phyloP scores from a whole-genome alignment of 2,797 vertebrate species.

The Rhabdomys pumilio region DNA sequence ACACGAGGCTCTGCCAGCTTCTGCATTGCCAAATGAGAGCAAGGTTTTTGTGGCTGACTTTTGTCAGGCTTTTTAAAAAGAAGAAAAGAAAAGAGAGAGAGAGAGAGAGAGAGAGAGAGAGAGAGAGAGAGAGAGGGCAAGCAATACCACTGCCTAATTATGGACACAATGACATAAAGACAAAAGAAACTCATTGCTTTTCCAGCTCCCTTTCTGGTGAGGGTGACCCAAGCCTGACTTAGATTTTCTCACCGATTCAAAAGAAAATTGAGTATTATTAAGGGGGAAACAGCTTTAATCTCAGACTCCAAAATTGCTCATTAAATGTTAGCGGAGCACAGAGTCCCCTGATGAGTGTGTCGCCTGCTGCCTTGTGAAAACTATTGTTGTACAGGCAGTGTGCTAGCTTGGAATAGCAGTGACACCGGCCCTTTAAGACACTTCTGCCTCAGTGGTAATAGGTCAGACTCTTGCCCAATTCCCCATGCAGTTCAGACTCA shows the following conservation, averaged over 20 bases:
- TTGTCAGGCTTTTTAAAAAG: conserved; percentile 21
- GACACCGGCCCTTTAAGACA: not conserved
- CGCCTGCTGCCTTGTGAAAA: conserved; percentile 25
- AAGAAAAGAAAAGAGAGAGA: not conserved
- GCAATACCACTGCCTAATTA: conserved; percentile 56
- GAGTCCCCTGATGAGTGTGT: not conserved
- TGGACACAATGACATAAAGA: not conserved
- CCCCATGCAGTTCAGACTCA: not conserved
- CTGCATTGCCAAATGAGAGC: not conserved
- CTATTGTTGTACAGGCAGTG: not conserved
- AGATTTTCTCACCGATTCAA: conserved; percentile 45
- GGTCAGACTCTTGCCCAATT: not conserved
- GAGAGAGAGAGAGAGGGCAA: not conserved
- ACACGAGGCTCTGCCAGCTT: not conserved
- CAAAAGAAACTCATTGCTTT: conserved; percentile 24
- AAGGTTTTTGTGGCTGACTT: conserved; percentile 28
- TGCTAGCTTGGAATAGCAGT: not conserved
- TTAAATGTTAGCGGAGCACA: conserved; percentile 22
- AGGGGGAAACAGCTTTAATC: conserved; percentile 38
- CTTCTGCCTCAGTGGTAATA: not conserved
- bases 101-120: not conserved
- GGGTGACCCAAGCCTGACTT: not conserved
- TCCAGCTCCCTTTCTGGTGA: conserved; percentile 20
- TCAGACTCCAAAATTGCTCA: conserved; percentile 9
- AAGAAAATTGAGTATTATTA: conserved; percentile 56